Conservation (phyloP, 1,140 invertebrate genomes). For the Anastrepha ludens region DNA sequence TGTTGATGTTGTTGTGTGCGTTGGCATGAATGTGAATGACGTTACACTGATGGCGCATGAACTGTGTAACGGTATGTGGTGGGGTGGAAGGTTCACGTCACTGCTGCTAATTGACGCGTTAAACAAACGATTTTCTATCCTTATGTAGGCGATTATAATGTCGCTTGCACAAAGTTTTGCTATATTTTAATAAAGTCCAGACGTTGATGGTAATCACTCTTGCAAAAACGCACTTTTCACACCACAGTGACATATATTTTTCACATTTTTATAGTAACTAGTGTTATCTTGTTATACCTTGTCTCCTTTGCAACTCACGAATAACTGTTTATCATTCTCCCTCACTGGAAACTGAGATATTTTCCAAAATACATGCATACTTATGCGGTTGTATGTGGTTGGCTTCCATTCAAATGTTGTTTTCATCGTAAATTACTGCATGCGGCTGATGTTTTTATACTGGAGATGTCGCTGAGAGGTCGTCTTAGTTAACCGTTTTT, state of each 20-base stretch:
- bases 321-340: slow-evolving; percentile 34
- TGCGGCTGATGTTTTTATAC: neutral
- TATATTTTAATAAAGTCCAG: neutral
- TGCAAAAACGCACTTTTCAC: neutral
- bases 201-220: neutral
- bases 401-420: slow-evolving; percentile 16
- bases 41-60: neutral
- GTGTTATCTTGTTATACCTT: slow-evolving; percentile 8
- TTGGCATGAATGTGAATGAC: slow-evolving; percentile 1
- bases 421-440: neutral
- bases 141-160: neutral
- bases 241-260: neutral
- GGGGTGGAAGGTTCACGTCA: neutral
- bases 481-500: neutral
- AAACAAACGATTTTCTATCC: neutral
- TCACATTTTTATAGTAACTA: neutral
- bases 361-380: neutral
- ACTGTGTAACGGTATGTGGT: slow-evolving; percentile 14
- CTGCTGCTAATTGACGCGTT: neutral
- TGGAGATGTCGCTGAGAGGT: neutral
- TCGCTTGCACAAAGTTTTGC: neutral
- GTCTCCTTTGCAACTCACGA: neutral
- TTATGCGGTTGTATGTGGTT: no score
- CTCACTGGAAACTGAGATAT: neutral
- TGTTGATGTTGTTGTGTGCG: neutral